Base-by-base conservation (phyloP, 2,888 invertebrate genomes). In the Galerucella calmariensis region DNA sequence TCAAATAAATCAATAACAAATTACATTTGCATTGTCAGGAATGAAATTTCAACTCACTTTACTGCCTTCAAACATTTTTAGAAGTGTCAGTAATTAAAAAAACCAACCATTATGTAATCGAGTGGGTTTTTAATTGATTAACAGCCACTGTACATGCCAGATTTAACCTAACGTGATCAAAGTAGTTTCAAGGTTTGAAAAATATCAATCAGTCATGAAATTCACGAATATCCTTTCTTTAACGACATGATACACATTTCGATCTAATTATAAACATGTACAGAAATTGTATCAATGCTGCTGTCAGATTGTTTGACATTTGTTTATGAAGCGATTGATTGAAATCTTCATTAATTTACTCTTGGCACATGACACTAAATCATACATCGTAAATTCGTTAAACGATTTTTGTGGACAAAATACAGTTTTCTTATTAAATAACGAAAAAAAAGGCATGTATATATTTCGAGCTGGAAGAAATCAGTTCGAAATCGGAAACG, bases 401-500 rank as follows among this genome's bases (percentile, higher is more conserved):
- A 9, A 56, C 16, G 8, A 53, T 27, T 2, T 27, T 27, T 4
- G 27, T 27, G 27, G 12, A 56, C 53, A 9, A 16, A 56, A 56
- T 56, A 9, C n/a, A 56, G 6, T 20, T 56, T 51, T 14, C 51
- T 4, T 1, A 14, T n/a, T 14, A 14, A 51, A 27, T 2, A 27
- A 1, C 27, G 3, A 27, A 51, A 51, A 56, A 56, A 16, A 56
- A 20, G 6, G 9, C 8, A 56, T 16, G 20, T 56, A 20, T 53
- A 53, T 16, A n/a, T 56, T 9, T 8, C 20, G 2, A 46, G n/a
- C 44, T 65, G 63, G 46, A 65, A 65, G 44, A 65, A 65, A 65
- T 65, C 63, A 65, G 46, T 65, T 65, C 46, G 20, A 66, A 59
- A 72, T 74, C 62, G 75, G 73, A 79, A 81, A 75, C 77, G 78